Evolutionary conservation across 2,113 vertebrate species (phyloP), one percentile per base, ranked within the genome.

Genomic region (Leptosomus discolor): DNA sequence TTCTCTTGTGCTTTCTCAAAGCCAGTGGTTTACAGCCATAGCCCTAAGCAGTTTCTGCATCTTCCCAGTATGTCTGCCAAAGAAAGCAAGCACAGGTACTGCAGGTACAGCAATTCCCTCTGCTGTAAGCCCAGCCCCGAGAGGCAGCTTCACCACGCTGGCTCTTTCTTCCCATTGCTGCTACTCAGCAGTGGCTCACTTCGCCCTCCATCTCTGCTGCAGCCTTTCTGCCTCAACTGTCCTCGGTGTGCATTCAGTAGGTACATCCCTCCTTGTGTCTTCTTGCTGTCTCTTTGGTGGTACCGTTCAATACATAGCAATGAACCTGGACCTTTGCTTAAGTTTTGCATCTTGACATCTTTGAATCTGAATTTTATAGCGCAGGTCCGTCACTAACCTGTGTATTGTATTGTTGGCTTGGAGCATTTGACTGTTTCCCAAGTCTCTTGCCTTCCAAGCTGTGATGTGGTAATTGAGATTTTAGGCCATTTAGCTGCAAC

Each of bases 251-350:
- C 26, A 7, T 14, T 64, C 7, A 30, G 10, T 20, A 48, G 19
- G 1, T 39, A 10, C 32, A 16, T 14, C 26, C 9, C 34, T 2
- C 3, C 32, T 13, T 2, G 20, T 17, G 51, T 10, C 24, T 6
- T 30, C 37, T 41, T 39, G 56, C 60, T 51, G 11, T 5, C 21
- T 56, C 50, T 54, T 57, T 39, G 63, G 51, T 41, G 70, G 24
- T 5, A 12, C 46, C 3, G 1, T 19, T 58, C n/a, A 26, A 8
- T 12, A 13, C 23, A 8, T 0, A 20, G 37, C 37, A 74, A 17
- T 2, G 6, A 37, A 24, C 34, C 41, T 46, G 39, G 21, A 21
- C 51, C 12, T 85, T 22, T 30, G 37, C 18, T 27, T 32, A 32
- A 32, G 11, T 29, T 84, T 64, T 69, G 19, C 51, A 18, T 56